phyloP scores from a whole-genome alignment of 2,888 invertebrate genomes.

The Pecten maximus region DNA sequence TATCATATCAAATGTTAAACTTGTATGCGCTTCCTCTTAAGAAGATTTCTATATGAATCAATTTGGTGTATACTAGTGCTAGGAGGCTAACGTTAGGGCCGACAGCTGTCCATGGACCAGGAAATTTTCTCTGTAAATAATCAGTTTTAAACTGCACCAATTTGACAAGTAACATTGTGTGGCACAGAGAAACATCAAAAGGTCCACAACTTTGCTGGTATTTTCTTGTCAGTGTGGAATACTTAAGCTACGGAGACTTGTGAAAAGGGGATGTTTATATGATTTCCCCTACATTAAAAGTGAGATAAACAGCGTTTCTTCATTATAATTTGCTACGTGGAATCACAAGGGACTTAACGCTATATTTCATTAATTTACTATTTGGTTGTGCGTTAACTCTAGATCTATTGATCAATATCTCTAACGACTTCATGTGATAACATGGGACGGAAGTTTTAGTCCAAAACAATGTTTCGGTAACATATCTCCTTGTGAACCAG shows the following conservation, averaged over 20 bases:
- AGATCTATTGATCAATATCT: too few species aligned
- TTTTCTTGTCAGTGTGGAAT: background rate
- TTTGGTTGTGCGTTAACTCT: too few species aligned
- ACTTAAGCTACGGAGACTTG: background rate
- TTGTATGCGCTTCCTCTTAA: background rate
- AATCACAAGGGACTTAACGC: too few species aligned
- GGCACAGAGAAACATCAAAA: background rate
- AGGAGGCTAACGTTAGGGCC: background rate
- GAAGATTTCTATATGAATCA: background rate
- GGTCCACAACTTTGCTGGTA: background rate
- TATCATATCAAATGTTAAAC: background rate
- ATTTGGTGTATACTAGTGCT: background rate
- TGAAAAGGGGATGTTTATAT: too few species aligned
- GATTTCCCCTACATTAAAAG: too few species aligned
- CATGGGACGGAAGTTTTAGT: too few species aligned
- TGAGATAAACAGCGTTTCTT: too few species aligned
- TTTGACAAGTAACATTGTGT: background rate
- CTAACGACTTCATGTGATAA: too few species aligned
- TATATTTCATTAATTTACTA: too few species aligned
- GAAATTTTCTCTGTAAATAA: background rate
- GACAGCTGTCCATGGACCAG: background rate
- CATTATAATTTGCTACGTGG: too few species aligned
- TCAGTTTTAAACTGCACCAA: background rate
- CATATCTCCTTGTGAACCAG: too few species aligned
- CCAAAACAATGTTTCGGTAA: too few species aligned